Percentiles rank a stretch among this genome's conserved stretches.
Evolutionary conservation across 2,113 vertebrate genomes (phyloP).

Genomic region (Hassar affinis): DNA sequence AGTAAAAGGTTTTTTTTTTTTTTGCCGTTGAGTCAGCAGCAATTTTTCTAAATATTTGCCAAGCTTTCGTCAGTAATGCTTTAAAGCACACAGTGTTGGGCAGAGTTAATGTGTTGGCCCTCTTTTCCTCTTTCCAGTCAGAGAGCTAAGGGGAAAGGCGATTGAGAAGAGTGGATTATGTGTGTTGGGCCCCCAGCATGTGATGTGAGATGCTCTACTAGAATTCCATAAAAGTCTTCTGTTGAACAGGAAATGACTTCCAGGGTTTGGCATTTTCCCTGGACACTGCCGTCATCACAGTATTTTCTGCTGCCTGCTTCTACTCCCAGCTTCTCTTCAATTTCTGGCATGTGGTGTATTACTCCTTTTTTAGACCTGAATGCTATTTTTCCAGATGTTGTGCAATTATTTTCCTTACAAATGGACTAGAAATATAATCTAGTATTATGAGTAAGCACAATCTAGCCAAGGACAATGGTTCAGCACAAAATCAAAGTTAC

Average conservation of each 20-base stretch:
- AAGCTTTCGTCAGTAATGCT: neutral
- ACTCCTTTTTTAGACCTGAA: slow-evolving; percentile 38
- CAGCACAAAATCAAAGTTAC: too few species aligned
- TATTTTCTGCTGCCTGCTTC: slow-evolving; percentile 59
- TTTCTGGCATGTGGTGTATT: slow-evolving; percentile 31
- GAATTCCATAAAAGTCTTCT: slow-evolving; percentile 79
- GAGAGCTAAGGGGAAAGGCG: slow-evolving; percentile 3
- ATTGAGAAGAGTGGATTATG: slow-evolving; percentile 21
- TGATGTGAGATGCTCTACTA: slow-evolving; percentile 60
- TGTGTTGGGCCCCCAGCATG: slow-evolving; percentile 20
- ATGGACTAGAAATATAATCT: neutral
- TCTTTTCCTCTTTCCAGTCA: slow-evolving; percentile 11
- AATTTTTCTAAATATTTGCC: slow-evolving; percentile 24
- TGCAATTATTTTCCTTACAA: neutral
- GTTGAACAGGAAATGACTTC: slow-evolving; percentile 78
- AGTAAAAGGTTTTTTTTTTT: neutral
- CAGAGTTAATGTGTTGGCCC: slow-evolving; percentile 9
- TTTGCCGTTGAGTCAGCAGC: slow-evolving; percentile 17
- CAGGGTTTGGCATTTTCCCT: slow-evolving; percentile 73
- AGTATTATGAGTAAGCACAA: slow-evolving; percentile 1
- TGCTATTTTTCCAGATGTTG: slow-evolving; percentile 34
- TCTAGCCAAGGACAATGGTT: neutral
- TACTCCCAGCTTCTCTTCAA: slow-evolving; percentile 16
- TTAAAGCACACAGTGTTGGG: slow-evolving; percentile 4
- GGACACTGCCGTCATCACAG: slow-evolving; percentile 66